phyloP scores from a whole-genome alignment of 2,888 invertebrate genomes.

The Sminthurides aquaticus region DNA sequence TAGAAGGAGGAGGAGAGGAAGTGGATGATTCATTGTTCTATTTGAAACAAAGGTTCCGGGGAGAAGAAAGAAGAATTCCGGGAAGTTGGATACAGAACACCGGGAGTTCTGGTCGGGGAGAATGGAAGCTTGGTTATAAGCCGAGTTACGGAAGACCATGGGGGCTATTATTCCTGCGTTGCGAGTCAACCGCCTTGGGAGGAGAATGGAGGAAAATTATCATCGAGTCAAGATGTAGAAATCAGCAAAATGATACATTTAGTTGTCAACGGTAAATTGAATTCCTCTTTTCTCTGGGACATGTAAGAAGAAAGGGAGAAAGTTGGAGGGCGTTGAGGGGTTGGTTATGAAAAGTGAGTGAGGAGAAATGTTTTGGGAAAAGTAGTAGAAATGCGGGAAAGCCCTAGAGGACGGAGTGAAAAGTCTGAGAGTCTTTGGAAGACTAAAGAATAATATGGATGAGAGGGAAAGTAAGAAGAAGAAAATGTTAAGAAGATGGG shows the following conservation, averaged over 20 bases:
- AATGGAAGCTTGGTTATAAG: constrained; percentile 54
- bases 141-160: constrained; percentile 52
- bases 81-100: constrained; percentile 50
- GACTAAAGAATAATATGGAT: too few relatives aligned
- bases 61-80: constrained; percentile 50
- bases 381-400: too few relatives aligned
- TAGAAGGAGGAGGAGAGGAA: background rate
- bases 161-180: constrained; percentile 47
- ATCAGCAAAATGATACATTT: constrained; percentile 58
- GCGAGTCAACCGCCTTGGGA: constrained; percentile 9
- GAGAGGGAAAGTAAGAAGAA: too few relatives aligned
- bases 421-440: too few relatives aligned
- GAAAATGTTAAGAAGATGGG: too few relatives aligned
- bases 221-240: constrained; percentile 39
- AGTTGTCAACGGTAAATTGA: constrained; percentile 55
- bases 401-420: too few relatives aligned
- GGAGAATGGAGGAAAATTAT: background rate
- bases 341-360: too few relatives aligned
- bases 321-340: too few relatives aligned
- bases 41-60: constrained; percentile 24
- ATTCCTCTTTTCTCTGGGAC: background rate
- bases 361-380: too few relatives aligned
- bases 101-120: constrained; percentile 43
- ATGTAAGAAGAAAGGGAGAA: too few relatives aligned
- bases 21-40: background rate